These are phyloP conservation scores for Gari tellinella DNA, from an alignment of 2,888 invertebrate species.

Conservation along the genomic window DNA sequence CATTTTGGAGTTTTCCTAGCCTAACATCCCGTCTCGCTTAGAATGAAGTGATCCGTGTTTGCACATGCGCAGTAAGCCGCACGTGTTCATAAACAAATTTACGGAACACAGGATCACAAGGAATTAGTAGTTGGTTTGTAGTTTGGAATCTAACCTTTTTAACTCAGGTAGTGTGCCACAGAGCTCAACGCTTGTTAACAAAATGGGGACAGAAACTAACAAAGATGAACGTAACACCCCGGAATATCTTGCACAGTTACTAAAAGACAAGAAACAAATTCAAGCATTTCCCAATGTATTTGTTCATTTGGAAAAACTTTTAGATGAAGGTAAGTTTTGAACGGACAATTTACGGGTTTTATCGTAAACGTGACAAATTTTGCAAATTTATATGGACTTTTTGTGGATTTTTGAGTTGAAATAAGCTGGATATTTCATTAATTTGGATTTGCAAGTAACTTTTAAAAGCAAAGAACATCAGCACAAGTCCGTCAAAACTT, in stretches of 20 bases:
- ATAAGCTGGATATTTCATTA: background rate
- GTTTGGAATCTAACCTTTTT: conserved; percentile 80
- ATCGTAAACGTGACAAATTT: background rate
- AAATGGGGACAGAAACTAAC: conserved; percentile 83
- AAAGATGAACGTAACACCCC: conserved; percentile 85
- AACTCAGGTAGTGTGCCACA: conserved; percentile 79
- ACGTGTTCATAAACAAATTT: conserved; percentile 83
- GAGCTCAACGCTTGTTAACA: conserved; percentile 75
- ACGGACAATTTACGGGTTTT: conserved; percentile 29
- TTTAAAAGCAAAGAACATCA: background rate
- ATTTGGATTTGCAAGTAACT: conserved; percentile 10
- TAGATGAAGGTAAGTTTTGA: conserved; percentile 96
- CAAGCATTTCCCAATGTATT: conserved; percentile 99
- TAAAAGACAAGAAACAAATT: conserved; percentile 99
- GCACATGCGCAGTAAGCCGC: conserved; percentile 80
- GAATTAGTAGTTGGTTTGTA: conserved; percentile 76
- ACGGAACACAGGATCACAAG: conserved; percentile 72
- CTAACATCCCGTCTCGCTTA: conserved; percentile 34
- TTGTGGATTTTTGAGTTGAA: background rate
- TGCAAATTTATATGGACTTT: no score
- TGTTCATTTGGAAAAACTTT: conserved; percentile 98
- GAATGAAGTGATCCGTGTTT: conserved; percentile 64
- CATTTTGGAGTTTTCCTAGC: background rate
- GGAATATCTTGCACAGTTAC: conserved; percentile 99
- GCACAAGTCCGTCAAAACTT: conserved; percentile 46